Percentiles rank a stretch among this genome's conserved stretches.
Conservation (phyloP, 2,888 invertebrate genomes). For the Temnothorax rugatulus region DNA sequence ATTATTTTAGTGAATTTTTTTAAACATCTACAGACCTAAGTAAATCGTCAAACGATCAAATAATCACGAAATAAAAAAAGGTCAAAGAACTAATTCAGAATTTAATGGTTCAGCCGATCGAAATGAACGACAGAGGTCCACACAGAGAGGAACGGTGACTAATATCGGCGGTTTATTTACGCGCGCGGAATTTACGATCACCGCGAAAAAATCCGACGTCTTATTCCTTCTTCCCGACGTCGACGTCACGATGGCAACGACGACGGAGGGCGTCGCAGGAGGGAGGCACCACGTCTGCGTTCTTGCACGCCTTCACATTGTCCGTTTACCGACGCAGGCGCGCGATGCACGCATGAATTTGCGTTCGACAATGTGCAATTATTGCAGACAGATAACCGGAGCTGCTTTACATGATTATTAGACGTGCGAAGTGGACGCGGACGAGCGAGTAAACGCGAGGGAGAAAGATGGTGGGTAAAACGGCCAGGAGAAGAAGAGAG, state of each 20-base stretch:
- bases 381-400: constrained; percentile 71
- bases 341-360: constrained; percentile 77
- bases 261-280: constrained; percentile 65
- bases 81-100: background rate
- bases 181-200: constrained; percentile 51
- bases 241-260: constrained; percentile 64
- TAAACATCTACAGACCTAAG: background rate
- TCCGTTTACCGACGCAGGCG: constrained; percentile 75
- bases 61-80: background rate
- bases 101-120: constrained; percentile 32
- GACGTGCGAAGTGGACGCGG: constrained; percentile 52
- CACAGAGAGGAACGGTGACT: constrained; percentile 1
- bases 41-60: background rate
- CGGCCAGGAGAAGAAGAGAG: background rate
- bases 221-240: constrained; percentile 54
- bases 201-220: constrained; percentile 49
- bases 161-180: constrained; percentile 50
- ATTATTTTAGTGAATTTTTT: background rate
- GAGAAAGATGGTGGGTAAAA: constrained; percentile 23
- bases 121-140: constrained; percentile 22
- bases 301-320: constrained; percentile 72
- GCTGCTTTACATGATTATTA: constrained; percentile 78
- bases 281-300: constrained; percentile 75
- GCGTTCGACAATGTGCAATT: constrained; percentile 80
- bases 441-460: constrained; percentile 31